Conservation (phyloP, 2,797 vertebrate genomes). For the Delichon dasypus region DNA sequence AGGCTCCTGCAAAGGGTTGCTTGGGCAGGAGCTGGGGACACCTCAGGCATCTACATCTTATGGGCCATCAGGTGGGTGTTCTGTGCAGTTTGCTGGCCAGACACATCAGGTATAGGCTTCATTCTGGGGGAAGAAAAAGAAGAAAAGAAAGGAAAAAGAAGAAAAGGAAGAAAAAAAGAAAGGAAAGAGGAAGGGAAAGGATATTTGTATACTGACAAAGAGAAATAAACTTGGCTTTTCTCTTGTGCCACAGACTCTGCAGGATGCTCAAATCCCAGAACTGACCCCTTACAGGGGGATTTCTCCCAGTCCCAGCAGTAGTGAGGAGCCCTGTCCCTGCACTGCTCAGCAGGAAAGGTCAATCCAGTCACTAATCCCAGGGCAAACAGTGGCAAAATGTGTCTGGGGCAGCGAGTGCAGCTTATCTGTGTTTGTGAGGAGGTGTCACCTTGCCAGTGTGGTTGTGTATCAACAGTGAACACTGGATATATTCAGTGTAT, state of each 20-base stretch:
- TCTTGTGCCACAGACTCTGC: background rate
- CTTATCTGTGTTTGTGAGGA: background rate
- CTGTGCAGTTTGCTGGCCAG: background rate
- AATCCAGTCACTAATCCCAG: background rate
- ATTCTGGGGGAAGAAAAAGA: background rate
- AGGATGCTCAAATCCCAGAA: background rate
- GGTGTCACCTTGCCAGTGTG: background rate
- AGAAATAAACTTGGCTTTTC: background rate
- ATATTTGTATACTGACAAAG: background rate
- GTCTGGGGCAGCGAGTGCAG: background rate
- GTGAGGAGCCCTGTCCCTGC: background rate
- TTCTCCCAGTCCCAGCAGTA: background rate
- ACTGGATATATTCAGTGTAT: background rate
- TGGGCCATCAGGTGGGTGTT: background rate
- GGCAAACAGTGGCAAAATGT: background rate
- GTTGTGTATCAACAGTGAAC: background rate
- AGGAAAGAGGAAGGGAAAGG: background rate
- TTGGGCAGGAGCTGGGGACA: background rate
- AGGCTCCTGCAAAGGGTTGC: background rate
- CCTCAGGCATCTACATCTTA: background rate
- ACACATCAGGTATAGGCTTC: too few relatives aligned
- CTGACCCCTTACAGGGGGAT: rapidly evolving
- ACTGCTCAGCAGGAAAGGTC: background rate
- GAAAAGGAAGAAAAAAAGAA: too few relatives aligned
- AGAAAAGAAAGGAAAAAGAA: too few relatives aligned